Conservation (phyloP, 2,113 vertebrate species). For the Thalassoma bifasciatum region DNA sequence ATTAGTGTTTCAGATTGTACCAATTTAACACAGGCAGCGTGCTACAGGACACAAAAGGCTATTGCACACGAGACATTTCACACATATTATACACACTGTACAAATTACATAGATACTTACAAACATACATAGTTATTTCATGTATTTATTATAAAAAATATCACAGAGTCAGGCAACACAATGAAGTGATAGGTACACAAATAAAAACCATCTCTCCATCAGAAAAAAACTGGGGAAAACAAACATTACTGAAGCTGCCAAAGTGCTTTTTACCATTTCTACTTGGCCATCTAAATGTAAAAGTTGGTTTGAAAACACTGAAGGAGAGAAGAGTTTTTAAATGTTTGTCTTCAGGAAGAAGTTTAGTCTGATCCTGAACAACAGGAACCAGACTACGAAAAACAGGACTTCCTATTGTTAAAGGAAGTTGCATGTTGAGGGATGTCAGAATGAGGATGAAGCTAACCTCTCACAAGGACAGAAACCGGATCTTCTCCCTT, state of each 20-base stretch:
- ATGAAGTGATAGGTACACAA: conserved; percentile 64
- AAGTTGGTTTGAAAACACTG: conserved; percentile 55
- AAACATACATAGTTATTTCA: conserved; percentile 73
- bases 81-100: conserved; percentile 79
- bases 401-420: conserved; percentile 77
- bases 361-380: conserved; percentile 73
- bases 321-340: conserved; percentile 36
- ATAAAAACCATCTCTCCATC: conserved; percentile 60
- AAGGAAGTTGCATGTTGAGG: conserved; percentile 72
- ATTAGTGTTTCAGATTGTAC: conserved; percentile 88
- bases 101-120: conserved; percentile 79
- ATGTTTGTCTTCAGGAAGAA: conserved; percentile 55
- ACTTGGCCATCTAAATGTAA: conserved; percentile 63
- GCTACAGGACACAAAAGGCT: conserved; percentile 84
- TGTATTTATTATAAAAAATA: conserved; percentile 65
- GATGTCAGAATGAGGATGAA: conserved; percentile 56
- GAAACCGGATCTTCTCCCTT: conserved; percentile 56
- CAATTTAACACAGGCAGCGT: conserved; percentile 84
- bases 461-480: conserved; percentile 52
- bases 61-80: conserved; percentile 86
- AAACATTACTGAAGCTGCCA: conserved; percentile 81
- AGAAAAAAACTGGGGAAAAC: conserved; percentile 51
- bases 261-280: conserved; percentile 84
- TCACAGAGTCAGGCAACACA: conserved; percentile 70
- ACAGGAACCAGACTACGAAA: conserved; percentile 78